Base-by-base conservation (phyloP, 2,888 invertebrate species). In the Epicampocera succincta region DNA sequence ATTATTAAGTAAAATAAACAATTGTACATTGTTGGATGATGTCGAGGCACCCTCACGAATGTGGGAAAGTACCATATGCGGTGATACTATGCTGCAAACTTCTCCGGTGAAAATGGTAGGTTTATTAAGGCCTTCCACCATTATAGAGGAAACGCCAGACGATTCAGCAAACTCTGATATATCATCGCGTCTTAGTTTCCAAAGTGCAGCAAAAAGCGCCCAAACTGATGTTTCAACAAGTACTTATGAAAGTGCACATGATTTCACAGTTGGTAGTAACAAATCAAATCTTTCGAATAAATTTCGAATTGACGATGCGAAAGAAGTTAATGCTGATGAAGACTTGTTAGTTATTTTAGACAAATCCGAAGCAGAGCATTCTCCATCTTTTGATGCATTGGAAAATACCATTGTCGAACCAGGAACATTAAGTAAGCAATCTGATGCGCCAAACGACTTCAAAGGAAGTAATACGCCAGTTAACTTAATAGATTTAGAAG, bases 41-140 rank as follows among this genome's bases (percentile, higher is more conserved):
- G 77, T 91, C 15, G 90, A 91, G 75, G 87, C 87, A 2, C 91
- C 91, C 0, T 90, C 91, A 0, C 86, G 86, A 3, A 84, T 91
- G 11, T 91, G 91, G 91, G 90, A 91, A 38, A 88, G 87, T 52
- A 87, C 87, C 2, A 54, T 88, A 11, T 79, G 69, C 9, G 76
- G 83, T 9, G 87, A 87, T 12, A 85, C 84, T 0, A 72, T 80
- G 1, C 50, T 84, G 2, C 87, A 87, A 44, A 87, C 87, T 2
- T 91, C 91, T 1, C 91, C 91, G 0, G 87, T 90, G 0, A 91
- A 91, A 84, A 89, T 90, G 88, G 87, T 90, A 0, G 90, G 90
- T 0, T 77, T 90, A 2, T 17, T 90, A 63, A 87, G 91, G 1
- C 91, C 91, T 5, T 91, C 91, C 0, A 91, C 91, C 25, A 91